Base-by-base conservation (phyloP, 2,113 vertebrate genomes). In the Alouatta palliata region DNA sequence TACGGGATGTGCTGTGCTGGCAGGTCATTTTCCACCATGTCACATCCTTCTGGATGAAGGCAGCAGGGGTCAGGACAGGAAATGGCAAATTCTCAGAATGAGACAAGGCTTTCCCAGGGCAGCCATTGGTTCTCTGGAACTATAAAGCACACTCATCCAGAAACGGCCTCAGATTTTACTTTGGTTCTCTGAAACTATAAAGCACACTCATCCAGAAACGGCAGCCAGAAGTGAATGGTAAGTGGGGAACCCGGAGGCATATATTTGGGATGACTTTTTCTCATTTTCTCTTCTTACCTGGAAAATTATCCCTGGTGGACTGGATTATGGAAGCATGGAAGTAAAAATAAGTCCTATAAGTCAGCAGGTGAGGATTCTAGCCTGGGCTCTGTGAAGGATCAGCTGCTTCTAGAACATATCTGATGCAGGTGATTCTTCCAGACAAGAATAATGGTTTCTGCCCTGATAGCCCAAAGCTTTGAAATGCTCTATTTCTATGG, bases 1-100 rank as follows among this genome's bases (percentile, higher is more conserved):
- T 76, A 71, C 84, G 98, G 95, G 97, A 98, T 98, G 97, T 98
- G 98, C 96, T 97, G 8, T 1, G 91, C 98, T 98, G 40, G 13
- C 94, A 97, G 98, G 98, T 97, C 98, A 98, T 97, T 98, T 98
- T 98, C 98, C 98, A 98, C 94, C 98, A 97, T 98, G 98, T 98
- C 98, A 99, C 95, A 98, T 99, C 98, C 99, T 99, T 98, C 97
- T 98, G 98, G 97, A 97, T 77, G 83, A 98, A 98, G 98, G 98
- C 98, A 90, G 96, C 95, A 94, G 95, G 89, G 95, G 96, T 91
- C 94, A 98, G 97, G 98, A 79, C 98, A 98, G 99, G 99, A 99
- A 99, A 98, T 9, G 95, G 98, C 98, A 98, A 94, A 97, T 98
- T 98, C 98, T 98, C 98, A 98, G 96, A 97, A 98, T 98, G 98